Evolutionary conservation across 1,140 invertebrate genomes (phyloP), one percentile per base, ranked within the genome.

Genomic region (Calliphora vicina): DNA sequence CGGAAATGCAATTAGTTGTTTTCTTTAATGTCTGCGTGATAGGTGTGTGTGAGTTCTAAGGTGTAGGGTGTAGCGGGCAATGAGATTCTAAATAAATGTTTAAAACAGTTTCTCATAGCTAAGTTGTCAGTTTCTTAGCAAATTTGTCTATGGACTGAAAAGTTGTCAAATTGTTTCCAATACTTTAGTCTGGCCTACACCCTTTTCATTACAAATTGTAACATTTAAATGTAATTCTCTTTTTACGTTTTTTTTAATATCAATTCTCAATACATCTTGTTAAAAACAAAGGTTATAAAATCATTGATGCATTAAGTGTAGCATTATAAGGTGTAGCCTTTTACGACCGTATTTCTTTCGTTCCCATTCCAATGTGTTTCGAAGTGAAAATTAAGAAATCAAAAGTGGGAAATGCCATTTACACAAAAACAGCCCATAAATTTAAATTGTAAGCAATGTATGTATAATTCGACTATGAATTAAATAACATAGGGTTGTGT

Each of bases 1-100:
- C 74, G 74, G 74, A 78, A 78, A 78, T 78, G 35, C 35, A 78
- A 78, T 78, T 78, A 78, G 35, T 43, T 78, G 20, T 78, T 78
- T 17, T 23, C 4, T 23, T 67, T 4, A 35, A 4, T 35, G 29
- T 35, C 2, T 2, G 29, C 29, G 2, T 35, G 17, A 20, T 61
- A 20, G n/a, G 15, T 67, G n/a, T 67, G n/a, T 67, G 9, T 23
- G 20, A 23, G 8, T 67, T 67, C 20, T 67, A 67, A 67, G 61
- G 61, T 20, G 61, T 67, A 23, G 15, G 45, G 45, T 50, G 29
- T 35, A 8, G 8, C 45, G 12, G 45, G 12, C 12, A 35, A n/a
- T n/a, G n/a, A n/a, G n/a, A n/a, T n/a, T n/a, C n/a, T n/a, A n/a
- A n/a, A n/a, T n/a, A n/a, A n/a, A n/a, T n/a, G n/a, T n/a, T n/a